Percentiles rank a stretch among this genome's conserved stretches.
These are phyloP conservation scores for Podocnemis expansa DNA, from an alignment of 2,113 vertebrate genomes.

Conservation along the genomic window DNA sequence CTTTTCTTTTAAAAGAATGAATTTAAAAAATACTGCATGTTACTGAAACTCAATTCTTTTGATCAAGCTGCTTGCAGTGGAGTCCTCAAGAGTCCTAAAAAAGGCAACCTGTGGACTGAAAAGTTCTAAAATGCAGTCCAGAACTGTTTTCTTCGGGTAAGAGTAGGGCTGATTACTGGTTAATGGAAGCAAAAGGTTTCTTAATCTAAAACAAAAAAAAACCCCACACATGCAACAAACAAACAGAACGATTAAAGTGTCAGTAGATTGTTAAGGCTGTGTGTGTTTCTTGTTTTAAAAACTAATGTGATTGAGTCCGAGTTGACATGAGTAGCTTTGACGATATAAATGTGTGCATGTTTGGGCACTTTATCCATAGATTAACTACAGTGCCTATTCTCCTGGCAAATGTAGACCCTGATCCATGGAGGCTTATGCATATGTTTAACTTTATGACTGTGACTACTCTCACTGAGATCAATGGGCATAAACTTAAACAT, in stretches of 20 bases:
- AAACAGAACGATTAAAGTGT: background rate
- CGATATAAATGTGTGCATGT: background rate
- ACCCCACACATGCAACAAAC: no score
- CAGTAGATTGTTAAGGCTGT: background rate
- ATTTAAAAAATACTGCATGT: background rate
- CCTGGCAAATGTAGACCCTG: background rate
- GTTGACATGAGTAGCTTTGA: background rate
- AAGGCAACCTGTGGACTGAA: background rate
- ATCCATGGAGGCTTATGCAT: background rate
- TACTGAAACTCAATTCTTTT: background rate
- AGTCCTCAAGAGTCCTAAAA: background rate
- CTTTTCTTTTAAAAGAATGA: background rate
- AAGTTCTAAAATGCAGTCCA: background rate
- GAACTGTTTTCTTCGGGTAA: background rate
- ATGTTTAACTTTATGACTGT: background rate
- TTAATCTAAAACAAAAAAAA: no score
- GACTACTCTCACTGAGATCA: background rate
- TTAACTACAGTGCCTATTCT: background rate
- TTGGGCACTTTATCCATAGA: background rate
- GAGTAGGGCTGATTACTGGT: background rate
- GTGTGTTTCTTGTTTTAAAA: background rate
- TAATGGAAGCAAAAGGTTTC: background rate
- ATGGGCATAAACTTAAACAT: background rate
- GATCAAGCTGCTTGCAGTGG: background rate
- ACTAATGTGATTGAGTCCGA: background rate